Evolutionary conservation across 2,113 vertebrate genomes (phyloP).

Genomic region (Pyxicephalus adspersus): DNA sequence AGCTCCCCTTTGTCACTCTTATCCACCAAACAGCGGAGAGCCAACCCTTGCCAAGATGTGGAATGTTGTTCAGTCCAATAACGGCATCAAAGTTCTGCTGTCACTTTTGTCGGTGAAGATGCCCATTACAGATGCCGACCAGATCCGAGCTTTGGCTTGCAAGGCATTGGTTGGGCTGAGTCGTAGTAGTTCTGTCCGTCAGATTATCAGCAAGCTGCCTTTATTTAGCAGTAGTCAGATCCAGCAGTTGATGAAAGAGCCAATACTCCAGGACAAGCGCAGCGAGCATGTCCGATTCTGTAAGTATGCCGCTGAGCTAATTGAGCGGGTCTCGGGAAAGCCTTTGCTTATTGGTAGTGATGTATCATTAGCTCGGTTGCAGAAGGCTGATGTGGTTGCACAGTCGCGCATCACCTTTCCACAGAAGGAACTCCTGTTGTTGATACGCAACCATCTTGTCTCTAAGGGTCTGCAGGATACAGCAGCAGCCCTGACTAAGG

Average conservation of each 20-base stretch:
- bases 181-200: slow-evolving; percentile 88
- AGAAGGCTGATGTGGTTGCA: slow-evolving; percentile 96
- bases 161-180: slow-evolving; percentile 95
- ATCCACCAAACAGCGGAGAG: slow-evolving; percentile 79
- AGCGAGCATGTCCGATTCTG: slow-evolving; percentile 97
- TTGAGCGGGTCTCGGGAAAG: slow-evolving; percentile 94
- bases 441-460: slow-evolving; percentile 95
- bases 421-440: slow-evolving; percentile 92
- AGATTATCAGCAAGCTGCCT: slow-evolving; percentile 98
- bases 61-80: slow-evolving; percentile 98
- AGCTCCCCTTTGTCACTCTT: slow-evolving; percentile 84
- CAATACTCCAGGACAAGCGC: slow-evolving; percentile 96
- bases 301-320: slow-evolving; percentile 93
- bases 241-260: slow-evolving; percentile 98
- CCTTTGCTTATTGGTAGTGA: slow-evolving; percentile 92
- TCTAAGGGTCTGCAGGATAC: slow-evolving; percentile 94
- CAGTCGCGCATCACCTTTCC: slow-evolving; percentile 95
- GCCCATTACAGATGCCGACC: slow-evolving; percentile 97
- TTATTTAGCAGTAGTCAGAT: slow-evolving; percentile 98
- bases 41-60: slow-evolving; percentile 96
- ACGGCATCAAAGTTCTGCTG: slow-evolving; percentile 96
- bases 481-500: slow-evolving; percentile 85
- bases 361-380: slow-evolving; percentile 91
- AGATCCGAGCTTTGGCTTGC: slow-evolving; percentile 92
- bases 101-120: slow-evolving; percentile 94